Evolutionary conservation across 2,113 vertebrate genomes (phyloP).

Genomic region (Cynocephalus volans): DNA sequence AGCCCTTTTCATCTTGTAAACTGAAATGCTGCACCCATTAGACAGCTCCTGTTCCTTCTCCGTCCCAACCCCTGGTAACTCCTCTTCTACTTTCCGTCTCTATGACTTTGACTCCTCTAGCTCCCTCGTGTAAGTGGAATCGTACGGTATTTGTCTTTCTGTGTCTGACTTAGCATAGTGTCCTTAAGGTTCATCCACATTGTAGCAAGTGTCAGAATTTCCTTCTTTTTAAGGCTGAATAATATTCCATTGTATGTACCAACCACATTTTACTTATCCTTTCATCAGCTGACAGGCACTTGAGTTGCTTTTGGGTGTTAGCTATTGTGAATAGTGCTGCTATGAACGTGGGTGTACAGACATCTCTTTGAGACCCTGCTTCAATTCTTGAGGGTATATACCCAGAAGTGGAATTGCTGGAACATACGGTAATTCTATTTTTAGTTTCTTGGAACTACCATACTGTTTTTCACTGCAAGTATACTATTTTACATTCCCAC

Average conservation of each 20-base stretch:
- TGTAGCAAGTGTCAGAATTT: neutral
- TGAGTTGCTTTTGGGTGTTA: neutral
- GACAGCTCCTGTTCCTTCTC: neutral
- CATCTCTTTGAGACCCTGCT: neutral
- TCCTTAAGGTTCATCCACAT: neutral
- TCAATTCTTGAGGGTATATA: neutral
- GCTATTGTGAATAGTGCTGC: neutral
- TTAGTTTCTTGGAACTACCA: neutral
- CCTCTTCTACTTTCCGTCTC: neutral
- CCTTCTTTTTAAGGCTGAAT: neutral
- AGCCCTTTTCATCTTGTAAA: neutral
- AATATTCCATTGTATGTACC: neutral
- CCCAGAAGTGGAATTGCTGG: too few relatives aligned
- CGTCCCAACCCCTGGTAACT: too few relatives aligned
- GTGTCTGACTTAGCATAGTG: neutral
- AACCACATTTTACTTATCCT: neutral
- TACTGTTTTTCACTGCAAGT: too few relatives aligned
- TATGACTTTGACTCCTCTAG: neutral
- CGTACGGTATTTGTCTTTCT: neutral
- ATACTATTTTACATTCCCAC: neutral
- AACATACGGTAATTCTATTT: neutral
- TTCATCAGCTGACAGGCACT: neutral
- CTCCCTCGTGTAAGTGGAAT: neutral
- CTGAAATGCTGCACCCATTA: neutral
- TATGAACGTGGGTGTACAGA: neutral